Conservation (phyloP, 2,797 vertebrate genomes). For the Ctenochaetus hawaiiensis region DNA sequence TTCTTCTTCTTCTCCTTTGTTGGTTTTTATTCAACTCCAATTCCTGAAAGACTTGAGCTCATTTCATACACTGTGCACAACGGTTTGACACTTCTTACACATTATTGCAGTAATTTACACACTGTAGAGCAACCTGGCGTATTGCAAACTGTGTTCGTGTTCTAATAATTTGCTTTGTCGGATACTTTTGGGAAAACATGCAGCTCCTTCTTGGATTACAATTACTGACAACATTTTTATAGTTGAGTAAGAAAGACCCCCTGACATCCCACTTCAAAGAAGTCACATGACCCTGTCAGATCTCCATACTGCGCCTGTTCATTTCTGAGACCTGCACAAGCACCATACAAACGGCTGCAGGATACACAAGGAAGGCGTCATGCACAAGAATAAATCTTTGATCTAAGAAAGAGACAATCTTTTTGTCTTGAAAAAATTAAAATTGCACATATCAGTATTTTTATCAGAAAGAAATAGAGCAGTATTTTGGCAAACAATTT, state of each 20-base stretch:
- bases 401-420: not conserved
- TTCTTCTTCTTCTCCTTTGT: conserved; percentile 33
- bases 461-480: not conserved
- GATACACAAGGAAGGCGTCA: too few species aligned
- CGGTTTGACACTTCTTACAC: conserved; percentile 18
- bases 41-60: conserved; percentile 39
- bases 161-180: conserved; percentile 35
- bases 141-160: conserved; percentile 26
- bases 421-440: not conserved
- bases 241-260: too few species aligned
- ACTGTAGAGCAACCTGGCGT: conserved; percentile 15
- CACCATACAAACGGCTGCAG: too few species aligned
- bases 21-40: conserved; percentile 18
- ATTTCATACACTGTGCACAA: conserved; percentile 47
- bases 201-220: not conserved
- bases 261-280: too few species aligned
- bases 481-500: not conserved
- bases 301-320: too few species aligned
- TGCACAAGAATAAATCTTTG: too few species aligned
- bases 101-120: conserved; percentile 38
- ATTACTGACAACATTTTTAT: not conserved
- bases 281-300: too few species aligned
- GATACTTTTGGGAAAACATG: conserved; percentile 14
- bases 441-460: not conserved
- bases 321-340: too few species aligned